Base-by-base conservation (phyloP, 2,888 invertebrate species). In the Drosophila nr. medialis region DNA sequence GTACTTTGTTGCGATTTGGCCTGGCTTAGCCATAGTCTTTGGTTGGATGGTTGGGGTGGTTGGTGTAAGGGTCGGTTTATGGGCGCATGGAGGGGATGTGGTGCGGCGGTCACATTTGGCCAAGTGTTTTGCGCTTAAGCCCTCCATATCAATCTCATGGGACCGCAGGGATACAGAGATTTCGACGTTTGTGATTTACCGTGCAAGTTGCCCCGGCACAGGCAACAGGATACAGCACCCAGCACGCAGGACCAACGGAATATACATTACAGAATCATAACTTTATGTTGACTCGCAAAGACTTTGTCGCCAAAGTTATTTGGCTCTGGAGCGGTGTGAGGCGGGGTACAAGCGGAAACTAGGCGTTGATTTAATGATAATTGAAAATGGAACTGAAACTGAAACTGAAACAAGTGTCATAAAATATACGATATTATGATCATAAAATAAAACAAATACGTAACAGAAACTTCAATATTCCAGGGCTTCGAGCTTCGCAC, bases 31-130 rank as follows among this genome's bases (percentile, higher is more conserved):
- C 48, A 27, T 29, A 69, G 68, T 32, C 64, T 67, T 53, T 62
- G 54, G 51, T 34, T 65, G 59, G 61, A 18, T 49, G 49, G 68
- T 24, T 27, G 15, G 21, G 29, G 15, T 51, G 65, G 34, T 27
- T 53, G 45, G 51, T 62, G 34, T 58, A 64, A 65, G 70, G 70
- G 74, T 70, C 77, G 76, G 63, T 11, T 61, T 27, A 53, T 58
- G 55, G 34, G 18, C 48, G 55, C 10, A 27, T 11, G 38, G 42
- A 10, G 11, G 51, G 42, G 55, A 30, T 50, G 54, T 49, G 61
- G 69, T 85, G 90, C 84, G 92, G 93, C 85, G 93, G 93, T 92
- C 93, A 93, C 93, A 93, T 93, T 93, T 93, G 93, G 93, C 92
- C 91, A 92, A 93, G 92, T 93, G 91, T 91, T 93, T 93, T 91